Percentiles rank a stretch among this genome's conserved stretches.
Conservation (phyloP, 2,888 invertebrate species). For the Holacanthella duospinosa region DNA sequence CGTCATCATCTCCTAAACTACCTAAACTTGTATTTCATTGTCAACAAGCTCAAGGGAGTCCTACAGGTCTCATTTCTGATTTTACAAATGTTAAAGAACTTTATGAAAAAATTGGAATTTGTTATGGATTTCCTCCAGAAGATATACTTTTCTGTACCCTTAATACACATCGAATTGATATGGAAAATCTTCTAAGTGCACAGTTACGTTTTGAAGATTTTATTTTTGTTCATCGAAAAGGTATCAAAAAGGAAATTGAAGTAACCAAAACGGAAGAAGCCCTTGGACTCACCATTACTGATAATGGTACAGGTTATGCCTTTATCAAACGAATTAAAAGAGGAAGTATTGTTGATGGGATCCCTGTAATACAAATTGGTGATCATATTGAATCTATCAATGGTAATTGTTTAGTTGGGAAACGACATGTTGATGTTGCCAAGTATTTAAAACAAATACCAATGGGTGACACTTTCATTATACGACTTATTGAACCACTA, state of each 20-base stretch:
- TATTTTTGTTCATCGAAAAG: slow-evolving; percentile 94
- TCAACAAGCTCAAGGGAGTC: slow-evolving; percentile 94
- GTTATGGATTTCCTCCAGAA: slow-evolving; percentile 59
- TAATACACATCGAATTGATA: slow-evolving; percentile 95
- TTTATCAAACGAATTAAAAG: slow-evolving; percentile 96
- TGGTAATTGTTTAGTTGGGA: slow-evolving; percentile 69
- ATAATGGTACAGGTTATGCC: slow-evolving; percentile 93
- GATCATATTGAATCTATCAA: slow-evolving; percentile 94
- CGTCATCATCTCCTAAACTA: slow-evolving; percentile 35
- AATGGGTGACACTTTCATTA: slow-evolving; percentile 71
- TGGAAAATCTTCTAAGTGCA: slow-evolving; percentile 86
- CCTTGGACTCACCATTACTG: slow-evolving; percentile 91
- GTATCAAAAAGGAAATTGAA: slow-evolving; percentile 89
- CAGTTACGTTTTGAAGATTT: slow-evolving; percentile 97
- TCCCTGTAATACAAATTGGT: slow-evolving; percentile 76
- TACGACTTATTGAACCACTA: slow-evolving; percentile 82
- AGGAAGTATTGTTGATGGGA: slow-evolving; percentile 75
- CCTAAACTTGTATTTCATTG: slow-evolving; percentile 87
- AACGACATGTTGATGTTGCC: slow-evolving; percentile 93
- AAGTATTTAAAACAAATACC: slow-evolving; percentile 86
- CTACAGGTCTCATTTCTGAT: slow-evolving; percentile 85
- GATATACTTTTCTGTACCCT: slow-evolving; percentile 95
- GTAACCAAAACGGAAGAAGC: slow-evolving; percentile 87
- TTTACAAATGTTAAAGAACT: slow-evolving; percentile 91
- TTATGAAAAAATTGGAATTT: slow-evolving; percentile 89